Conservation (phyloP, 1,140 invertebrate genomes). For the Schlechtendalia chinensis region DNA sequence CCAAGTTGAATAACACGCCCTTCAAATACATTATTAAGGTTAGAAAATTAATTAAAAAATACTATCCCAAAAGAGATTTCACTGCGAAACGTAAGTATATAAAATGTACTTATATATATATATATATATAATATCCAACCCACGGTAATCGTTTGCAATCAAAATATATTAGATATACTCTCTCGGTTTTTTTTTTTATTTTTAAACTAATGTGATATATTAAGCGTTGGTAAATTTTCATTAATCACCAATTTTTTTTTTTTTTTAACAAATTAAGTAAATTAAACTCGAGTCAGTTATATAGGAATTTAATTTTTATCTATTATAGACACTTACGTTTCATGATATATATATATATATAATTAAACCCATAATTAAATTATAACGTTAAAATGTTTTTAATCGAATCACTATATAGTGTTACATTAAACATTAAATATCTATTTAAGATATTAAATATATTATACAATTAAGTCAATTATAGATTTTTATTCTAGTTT, state of each 20-base stretch:
- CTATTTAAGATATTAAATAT: not conserved
- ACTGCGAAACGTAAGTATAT: not conserved
- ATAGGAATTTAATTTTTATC: not conserved
- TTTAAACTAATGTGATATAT: too few species aligned
- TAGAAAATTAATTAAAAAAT: not conserved
- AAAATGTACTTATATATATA: not conserved
- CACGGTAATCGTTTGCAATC: not conserved
- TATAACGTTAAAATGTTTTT: not conserved
- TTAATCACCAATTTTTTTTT: too few species aligned
- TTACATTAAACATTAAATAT: not conserved
- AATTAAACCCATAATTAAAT: not conserved
- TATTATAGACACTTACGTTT: not conserved
- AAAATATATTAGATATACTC: too few species aligned
- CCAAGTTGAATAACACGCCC: slow-evolving; percentile 2
- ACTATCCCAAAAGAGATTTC: not conserved
- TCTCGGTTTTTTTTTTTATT: too few species aligned
- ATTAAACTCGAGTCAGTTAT: not conserved
- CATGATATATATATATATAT: not conserved
- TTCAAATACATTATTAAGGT: not conserved
- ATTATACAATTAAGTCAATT: too few species aligned
- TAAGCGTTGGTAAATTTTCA: too few species aligned
- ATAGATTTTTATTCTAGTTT: too few species aligned
- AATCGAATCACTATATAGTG: not conserved
- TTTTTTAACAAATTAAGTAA: not conserved
- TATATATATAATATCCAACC: not conserved